Conservation (phyloP, 2,797 vertebrate genomes). For the Poeciliopsis presidionis region DNA sequence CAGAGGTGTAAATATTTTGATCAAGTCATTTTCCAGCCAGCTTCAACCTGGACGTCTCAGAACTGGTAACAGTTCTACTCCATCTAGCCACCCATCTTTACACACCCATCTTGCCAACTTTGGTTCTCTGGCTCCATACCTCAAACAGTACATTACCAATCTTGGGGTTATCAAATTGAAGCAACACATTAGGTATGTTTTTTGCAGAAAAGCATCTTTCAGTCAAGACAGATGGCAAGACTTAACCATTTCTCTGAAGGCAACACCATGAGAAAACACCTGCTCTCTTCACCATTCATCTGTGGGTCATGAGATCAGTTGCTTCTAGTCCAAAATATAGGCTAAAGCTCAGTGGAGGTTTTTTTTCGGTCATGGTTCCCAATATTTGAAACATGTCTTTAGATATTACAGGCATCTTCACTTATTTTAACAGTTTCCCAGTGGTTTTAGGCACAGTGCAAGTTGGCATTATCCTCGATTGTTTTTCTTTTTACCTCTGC, state of each 20-base stretch:
- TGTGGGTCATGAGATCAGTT: not conserved
- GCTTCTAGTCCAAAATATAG: not conserved
- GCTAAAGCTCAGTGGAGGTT: not conserved
- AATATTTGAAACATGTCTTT: slow-evolving; percentile 2
- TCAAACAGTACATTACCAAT: slow-evolving; percentile 1
- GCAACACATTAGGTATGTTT: not conserved
- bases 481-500: not conserved
- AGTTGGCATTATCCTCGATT: not conserved
- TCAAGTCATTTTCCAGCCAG: not conserved
- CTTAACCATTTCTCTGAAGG: not conserved
- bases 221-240: not conserved
- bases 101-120: not conserved
- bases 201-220: not conserved
- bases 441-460: not conserved
- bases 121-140: not conserved
- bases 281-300: not conserved
- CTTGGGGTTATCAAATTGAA: not conserved
- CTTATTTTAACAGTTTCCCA: not conserved
- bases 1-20: not conserved
- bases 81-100: no score
- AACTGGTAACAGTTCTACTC: not conserved
- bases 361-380: not conserved
- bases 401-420: not conserved
- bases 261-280: not conserved
- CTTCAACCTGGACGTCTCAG: not conserved